Evolutionary conservation across 2,797 vertebrate species (phyloP).

Genomic region (Anguilla anguilla): DNA sequence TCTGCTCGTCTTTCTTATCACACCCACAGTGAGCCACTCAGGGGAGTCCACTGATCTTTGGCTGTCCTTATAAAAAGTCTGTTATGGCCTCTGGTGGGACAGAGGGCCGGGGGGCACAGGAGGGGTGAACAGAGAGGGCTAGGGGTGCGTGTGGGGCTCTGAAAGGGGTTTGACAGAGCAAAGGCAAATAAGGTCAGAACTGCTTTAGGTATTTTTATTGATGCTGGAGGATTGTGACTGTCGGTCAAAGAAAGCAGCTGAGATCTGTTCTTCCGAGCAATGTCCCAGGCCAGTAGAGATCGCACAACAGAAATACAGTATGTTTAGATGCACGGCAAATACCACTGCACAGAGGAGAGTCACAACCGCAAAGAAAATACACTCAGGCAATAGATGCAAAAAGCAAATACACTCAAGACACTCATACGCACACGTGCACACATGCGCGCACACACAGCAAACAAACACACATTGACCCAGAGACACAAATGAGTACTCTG

Average conservation of each 20-base stretch:
- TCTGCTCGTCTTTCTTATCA: neutral
- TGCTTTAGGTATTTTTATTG: neutral
- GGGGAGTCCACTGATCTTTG: neutral
- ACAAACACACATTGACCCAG: neutral
- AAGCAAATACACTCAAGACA: neutral
- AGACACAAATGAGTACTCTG: neutral
- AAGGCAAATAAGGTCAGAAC: conserved; percentile 8
- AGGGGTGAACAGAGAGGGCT: neutral
- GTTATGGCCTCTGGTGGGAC: neutral
- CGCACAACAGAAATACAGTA: neutral
- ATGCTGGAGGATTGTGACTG: neutral
- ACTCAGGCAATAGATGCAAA: neutral
- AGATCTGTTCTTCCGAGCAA: neutral
- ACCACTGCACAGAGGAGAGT: neutral
- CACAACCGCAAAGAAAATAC: neutral
- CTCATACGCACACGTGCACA: neutral
- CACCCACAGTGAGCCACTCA: neutral
- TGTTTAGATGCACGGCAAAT: neutral
- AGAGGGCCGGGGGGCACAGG: neutral
- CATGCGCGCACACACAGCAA: neutral
- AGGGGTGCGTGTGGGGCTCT: neutral
- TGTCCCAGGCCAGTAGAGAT: neutral
- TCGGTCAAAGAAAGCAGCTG: neutral
- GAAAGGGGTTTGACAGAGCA: neutral
- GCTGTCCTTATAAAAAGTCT: neutral